These are phyloP conservation scores for Globicephala melas DNA, from an alignment of 2,113 vertebrate genomes.

Conservation along the genomic window DNA sequence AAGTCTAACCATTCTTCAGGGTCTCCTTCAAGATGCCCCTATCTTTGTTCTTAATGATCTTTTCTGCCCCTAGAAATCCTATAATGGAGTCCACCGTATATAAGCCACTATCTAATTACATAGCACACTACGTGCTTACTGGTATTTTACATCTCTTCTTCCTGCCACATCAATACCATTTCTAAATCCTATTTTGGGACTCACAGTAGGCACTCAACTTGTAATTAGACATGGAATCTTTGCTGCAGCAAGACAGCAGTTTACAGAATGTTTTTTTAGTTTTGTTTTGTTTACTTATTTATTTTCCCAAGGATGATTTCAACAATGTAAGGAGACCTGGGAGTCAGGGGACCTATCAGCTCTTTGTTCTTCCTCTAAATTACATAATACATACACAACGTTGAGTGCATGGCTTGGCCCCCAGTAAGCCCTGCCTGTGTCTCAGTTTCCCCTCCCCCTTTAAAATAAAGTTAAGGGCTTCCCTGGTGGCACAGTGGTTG, in stretches of 20 bases:
- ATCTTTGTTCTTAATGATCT: conserved; percentile 23
- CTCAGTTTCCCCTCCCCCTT: neutral
- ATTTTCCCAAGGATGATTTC: conserved; percentile 12
- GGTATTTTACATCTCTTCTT: neutral
- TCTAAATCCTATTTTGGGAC: neutral
- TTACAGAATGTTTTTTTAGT: neutral
- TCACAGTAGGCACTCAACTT: neutral
- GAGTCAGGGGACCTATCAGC: neutral
- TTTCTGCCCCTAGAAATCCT: neutral
- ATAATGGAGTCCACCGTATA: neutral
- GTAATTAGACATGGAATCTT: neutral
- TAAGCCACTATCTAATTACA: neutral
- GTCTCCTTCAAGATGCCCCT: neutral
- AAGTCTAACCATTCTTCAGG: neutral
- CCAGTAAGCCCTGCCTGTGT: neutral
- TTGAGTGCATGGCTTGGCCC: neutral
- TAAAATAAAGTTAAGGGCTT: conserved; percentile 9
- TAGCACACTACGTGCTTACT: neutral
- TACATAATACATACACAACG: neutral
- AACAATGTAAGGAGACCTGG: neutral
- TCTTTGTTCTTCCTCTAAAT: neutral
- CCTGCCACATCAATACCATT: neutral
- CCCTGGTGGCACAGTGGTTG: too few relatives aligned
- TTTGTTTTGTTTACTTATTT: neutral
- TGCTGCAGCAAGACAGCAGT: neutral